Conservation (phyloP, 2,113 vertebrate species). For the Halichoeres trimaculatus region DNA sequence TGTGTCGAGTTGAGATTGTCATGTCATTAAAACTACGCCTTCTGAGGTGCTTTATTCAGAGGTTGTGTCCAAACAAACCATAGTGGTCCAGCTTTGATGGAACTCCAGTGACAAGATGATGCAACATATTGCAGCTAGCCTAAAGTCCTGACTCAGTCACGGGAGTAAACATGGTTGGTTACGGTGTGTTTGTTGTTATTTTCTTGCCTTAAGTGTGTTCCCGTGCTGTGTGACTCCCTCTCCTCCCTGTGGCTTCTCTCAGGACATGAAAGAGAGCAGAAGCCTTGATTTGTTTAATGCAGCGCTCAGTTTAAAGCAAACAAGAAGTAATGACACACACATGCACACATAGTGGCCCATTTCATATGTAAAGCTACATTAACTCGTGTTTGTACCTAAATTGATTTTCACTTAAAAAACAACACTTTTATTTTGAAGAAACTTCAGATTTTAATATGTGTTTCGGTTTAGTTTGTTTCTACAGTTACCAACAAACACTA, state of each 20-base stretch:
- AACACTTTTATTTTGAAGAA: neutral
- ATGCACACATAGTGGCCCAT: neutral
- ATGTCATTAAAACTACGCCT: too few species aligned
- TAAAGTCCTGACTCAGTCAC: constrained; percentile 14
- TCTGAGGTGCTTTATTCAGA: too few species aligned
- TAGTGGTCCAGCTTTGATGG: constrained; percentile 28
- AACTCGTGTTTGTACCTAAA: constrained; percentile 45
- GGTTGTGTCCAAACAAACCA: too few species aligned
- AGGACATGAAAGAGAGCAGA: constrained; percentile 36
- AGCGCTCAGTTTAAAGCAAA: constrained; percentile 17
- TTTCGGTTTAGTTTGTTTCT: constrained; percentile 15
- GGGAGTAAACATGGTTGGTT: constrained; percentile 27
- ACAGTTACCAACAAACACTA: neutral
- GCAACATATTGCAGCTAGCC: constrained; percentile 26
- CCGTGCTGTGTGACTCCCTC: constrained; percentile 11
- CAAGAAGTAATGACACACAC: neutral
- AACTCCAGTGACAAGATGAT: constrained; percentile 34
- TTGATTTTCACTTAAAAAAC: constrained; percentile 41
- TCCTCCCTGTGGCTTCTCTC: constrained; percentile 20
- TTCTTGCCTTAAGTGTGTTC: constrained; percentile 29
- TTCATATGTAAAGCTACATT: constrained; percentile 40
- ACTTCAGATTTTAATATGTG: too few species aligned
- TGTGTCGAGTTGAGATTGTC: too few species aligned
- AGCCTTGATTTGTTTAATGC: constrained; percentile 43
- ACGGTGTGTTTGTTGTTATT: constrained; percentile 31